Conservation (phyloP, 2,113 vertebrate species). For the Daboia siamensis region DNA sequence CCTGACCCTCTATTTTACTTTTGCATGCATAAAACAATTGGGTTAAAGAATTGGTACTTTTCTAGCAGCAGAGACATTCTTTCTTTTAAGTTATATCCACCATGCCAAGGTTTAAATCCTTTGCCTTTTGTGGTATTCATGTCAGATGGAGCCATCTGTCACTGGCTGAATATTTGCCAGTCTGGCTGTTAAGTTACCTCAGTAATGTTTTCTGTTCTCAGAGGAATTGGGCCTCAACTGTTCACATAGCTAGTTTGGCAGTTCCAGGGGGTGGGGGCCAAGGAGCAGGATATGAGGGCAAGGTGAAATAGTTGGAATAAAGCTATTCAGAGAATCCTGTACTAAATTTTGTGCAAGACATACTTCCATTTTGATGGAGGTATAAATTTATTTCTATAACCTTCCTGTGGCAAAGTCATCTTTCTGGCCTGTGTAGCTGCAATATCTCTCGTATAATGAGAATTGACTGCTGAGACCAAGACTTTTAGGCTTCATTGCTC, state of each 20-base stretch:
- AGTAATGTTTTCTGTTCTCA: not conserved
- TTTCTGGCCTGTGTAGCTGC: not conserved
- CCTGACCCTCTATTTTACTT: not conserved
- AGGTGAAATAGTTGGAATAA: not conserved
- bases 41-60: not conserved
- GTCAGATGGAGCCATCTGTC: not conserved
- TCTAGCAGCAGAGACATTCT: not conserved
- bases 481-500: not conserved
- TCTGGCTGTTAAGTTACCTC: not conserved
- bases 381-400: not conserved
- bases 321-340: not conserved
- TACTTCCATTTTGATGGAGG: not conserved
- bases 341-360: not conserved
- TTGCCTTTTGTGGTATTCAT: not conserved
- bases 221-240: not conserved
- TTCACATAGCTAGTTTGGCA: not conserved
- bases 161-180: not conserved
- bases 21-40: not conserved
- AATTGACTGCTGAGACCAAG: not conserved
- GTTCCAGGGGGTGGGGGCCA: not conserved
- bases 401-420: not conserved
- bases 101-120: not conserved
- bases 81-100: not conserved
- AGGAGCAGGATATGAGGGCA: not conserved
- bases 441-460: not conserved